A percentile compares a stretch with the other conserved stretches of the same genome.
Evolutionary conservation across 2,888 invertebrate species (phyloP).

Genomic region (Seladonia tumulorum): DNA sequence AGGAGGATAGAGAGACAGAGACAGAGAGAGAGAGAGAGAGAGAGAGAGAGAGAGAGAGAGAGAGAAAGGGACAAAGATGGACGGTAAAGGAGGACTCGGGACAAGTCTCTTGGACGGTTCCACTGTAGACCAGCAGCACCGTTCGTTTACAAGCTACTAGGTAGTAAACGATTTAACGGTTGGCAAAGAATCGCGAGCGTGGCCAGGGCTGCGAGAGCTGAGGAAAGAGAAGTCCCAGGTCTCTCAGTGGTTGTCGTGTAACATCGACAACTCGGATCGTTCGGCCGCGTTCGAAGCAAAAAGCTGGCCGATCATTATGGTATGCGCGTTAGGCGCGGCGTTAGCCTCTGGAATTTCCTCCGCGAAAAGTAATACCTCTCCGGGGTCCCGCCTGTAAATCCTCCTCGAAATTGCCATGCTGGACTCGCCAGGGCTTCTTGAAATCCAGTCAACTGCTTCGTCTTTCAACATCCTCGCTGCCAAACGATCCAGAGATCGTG

Average conservation of each 20-base stretch:
- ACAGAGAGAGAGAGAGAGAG: too few relatives aligned
- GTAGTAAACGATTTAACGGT: conserved; percentile 75
- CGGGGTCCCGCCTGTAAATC: conserved; percentile 63
- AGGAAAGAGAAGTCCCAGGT: conserved; percentile 6
- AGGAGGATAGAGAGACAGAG: background rate
- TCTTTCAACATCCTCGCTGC: background rate
- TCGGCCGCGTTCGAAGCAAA: conserved; percentile 48
- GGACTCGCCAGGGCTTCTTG: conserved; percentile 24
- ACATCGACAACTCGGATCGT: conserved; percentile 58
- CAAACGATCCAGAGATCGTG: background rate
- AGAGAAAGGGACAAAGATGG: background rate
- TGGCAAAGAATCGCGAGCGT: conserved; percentile 67
- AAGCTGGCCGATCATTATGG: conserved; percentile 72
- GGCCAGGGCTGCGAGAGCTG: background rate
- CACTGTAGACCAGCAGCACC: conserved; percentile 36
- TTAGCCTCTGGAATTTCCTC: conserved; percentile 73
- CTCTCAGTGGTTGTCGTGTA: conserved; percentile 57
- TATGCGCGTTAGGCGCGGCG: conserved; percentile 70
- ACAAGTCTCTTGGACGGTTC: background rate
- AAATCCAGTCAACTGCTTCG: background rate
- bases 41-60: background rate
- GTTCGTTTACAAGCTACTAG: conserved; percentile 70
- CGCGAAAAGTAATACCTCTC: conserved; percentile 74
- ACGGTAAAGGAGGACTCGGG: background rate
- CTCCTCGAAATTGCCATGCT: conserved; percentile 64